Percentiles rank a stretch among this genome's conserved stretches.
Evolutionary conservation across 2,797 vertebrate species (phyloP).

Genomic region (Manis javanica): DNA sequence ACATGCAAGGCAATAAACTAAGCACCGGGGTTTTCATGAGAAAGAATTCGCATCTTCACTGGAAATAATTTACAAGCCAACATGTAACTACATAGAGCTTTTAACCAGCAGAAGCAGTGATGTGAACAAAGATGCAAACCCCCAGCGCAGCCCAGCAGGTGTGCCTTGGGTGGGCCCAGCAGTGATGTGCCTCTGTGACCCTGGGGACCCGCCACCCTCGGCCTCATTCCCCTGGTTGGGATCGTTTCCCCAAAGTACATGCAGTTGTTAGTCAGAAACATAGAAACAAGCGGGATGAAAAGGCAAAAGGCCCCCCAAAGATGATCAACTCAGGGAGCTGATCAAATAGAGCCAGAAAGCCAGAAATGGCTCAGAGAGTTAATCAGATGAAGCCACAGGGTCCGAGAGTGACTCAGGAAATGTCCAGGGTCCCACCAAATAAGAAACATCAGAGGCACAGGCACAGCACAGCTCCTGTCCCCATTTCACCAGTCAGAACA

Average conservation of each 20-base stretch:
- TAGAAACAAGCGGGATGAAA: no score
- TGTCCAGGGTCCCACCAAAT: no score
- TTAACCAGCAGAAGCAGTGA: not conserved
- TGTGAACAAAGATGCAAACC: not conserved
- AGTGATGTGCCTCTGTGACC: accelerated
- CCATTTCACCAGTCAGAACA: no score
- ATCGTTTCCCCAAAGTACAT: not conserved
- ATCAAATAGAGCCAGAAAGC: no score
- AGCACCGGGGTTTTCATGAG: not conserved
- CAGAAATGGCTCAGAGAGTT: no score
- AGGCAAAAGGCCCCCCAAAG: no score
- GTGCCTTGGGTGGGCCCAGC: not conserved
- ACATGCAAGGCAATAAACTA: not conserved
- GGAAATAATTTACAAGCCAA: not conserved
- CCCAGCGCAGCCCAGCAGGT: not conserved
- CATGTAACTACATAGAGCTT: not conserved
- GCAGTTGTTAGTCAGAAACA: not conserved
- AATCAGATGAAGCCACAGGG: no score
- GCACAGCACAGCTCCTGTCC: no score
- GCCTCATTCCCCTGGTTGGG: not conserved
- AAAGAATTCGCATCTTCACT: not conserved
- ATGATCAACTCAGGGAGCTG: no score
- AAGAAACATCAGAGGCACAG: no score
- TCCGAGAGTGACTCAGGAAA: no score
- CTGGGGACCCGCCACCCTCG: not conserved